Evolutionary conservation across 35 echinoderm and acorn worm genomes (phyloP).

Genomic region (Nesometra sesokonis): DNA sequence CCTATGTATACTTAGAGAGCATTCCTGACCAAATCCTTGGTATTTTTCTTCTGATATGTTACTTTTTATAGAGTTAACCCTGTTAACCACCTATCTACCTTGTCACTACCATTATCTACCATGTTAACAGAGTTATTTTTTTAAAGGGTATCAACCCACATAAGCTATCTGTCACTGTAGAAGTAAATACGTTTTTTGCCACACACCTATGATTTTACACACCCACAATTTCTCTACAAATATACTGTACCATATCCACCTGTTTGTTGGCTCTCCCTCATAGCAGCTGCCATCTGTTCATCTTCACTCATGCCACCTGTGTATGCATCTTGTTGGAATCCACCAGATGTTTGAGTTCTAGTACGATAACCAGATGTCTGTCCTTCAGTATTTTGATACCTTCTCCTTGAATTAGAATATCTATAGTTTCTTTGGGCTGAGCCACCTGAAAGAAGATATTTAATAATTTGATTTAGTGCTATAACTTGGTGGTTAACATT

Average conservation of each 20-base stretch:
- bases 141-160: too few species aligned
- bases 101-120: too few species aligned
- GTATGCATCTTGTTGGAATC: constrained; percentile 3
- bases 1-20: too few species aligned
- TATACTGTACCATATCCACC: constrained; percentile 11
- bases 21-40: too few species aligned
- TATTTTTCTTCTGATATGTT: too few species aligned
- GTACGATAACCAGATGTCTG: constrained; percentile 9
- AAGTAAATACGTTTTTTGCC: too few species aligned
- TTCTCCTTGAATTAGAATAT: not conserved
- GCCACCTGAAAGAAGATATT: not conserved
- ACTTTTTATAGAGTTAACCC: too few species aligned
- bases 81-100: too few species aligned
- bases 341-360: not conserved
- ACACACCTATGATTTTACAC: not conserved
- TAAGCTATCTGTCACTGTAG: too few species aligned
- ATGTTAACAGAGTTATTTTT: too few species aligned
- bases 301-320: constrained; percentile 70
- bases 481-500: too few species aligned
- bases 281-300: constrained; percentile 59
- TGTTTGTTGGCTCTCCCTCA: constrained; percentile 41
- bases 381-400: not conserved
- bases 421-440: not conserved
- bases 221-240: not conserved
- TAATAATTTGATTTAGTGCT: too few species aligned